These are phyloP conservation scores for Melinaea marsaeus DNA, from an alignment of 2,888 invertebrate species.

Conservation along the genomic window DNA sequence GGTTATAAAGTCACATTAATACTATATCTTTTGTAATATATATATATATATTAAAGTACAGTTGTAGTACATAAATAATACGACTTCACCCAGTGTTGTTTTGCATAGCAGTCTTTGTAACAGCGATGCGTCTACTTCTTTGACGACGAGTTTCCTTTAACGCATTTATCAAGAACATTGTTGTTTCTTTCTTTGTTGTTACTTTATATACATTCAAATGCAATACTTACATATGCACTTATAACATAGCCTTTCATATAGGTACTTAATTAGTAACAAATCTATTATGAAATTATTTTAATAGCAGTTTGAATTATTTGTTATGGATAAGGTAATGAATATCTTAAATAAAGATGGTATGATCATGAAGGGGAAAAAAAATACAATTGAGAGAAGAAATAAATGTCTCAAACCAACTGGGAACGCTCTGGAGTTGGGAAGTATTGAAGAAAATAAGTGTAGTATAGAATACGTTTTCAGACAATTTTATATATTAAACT, in stretches of 20 bases:
- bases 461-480: too few species aligned
- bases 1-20: too few species aligned
- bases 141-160: slow-evolving; percentile 66
- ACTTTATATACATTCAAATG: slow-evolving; percentile 14
- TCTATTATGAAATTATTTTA: too few species aligned
- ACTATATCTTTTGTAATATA: too few species aligned
- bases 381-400: slow-evolving; percentile 51
- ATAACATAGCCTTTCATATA: background rate
- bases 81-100: slow-evolving; percentile 8
- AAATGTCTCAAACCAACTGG: slow-evolving; percentile 55
- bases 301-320: too few species aligned
- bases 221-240: slow-evolving; percentile 10
- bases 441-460: slow-evolving; percentile 5
- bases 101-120: slow-evolving; percentile 12
- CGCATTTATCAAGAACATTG: slow-evolving; percentile 60
- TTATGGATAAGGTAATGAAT: too few species aligned
- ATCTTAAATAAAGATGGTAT: slow-evolving; percentile 21
- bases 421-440: slow-evolving; percentile 41
- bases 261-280: background rate
- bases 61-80: slow-evolving; percentile 25
- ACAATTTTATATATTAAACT: too few species aligned
- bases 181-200: slow-evolving; percentile 15
- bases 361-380: slow-evolving; percentile 33
- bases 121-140: slow-evolving; percentile 14
- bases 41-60: background rate